These are phyloP conservation scores for Hassar affinis DNA, from an alignment of 2,113 vertebrate genomes.

Conservation along the genomic window DNA sequence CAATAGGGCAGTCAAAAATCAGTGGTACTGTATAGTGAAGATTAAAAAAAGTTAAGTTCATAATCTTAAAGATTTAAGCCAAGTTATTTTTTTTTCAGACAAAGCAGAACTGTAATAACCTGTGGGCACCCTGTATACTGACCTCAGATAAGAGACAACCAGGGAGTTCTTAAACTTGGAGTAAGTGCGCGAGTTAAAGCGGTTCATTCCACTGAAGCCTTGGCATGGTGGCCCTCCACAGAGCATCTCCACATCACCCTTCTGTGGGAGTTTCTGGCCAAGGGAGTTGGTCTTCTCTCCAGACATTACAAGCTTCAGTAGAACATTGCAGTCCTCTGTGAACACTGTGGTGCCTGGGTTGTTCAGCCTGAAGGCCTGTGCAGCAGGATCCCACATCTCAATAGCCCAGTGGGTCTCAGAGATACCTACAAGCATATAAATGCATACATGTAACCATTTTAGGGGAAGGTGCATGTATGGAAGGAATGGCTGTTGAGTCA, in stretches of 20 bases:
- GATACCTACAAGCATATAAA: constrained; percentile 54
- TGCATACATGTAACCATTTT: too few relatives aligned
- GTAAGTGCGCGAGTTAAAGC: constrained; percentile 96
- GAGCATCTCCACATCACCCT: constrained; percentile 94
- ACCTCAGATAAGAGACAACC: constrained; percentile 97
- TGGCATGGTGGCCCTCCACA: constrained; percentile 94
- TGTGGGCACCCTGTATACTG: background rate
- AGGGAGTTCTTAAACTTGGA: constrained; percentile 98
- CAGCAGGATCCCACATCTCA: constrained; percentile 98
- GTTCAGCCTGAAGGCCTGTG: constrained; percentile 93
- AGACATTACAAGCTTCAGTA: constrained; percentile 93
- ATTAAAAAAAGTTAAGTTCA: too few relatives aligned
- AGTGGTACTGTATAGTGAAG: too few relatives aligned
- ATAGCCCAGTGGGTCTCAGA: constrained; percentile 90
- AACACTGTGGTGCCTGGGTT: constrained; percentile 91
- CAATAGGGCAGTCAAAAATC: background rate
- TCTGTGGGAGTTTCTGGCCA: constrained; percentile 91
- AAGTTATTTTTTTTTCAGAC: background rate
- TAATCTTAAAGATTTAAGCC: background rate
- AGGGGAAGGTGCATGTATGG: too few relatives aligned
- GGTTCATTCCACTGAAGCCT: constrained; percentile 98
- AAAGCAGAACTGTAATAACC: background rate
- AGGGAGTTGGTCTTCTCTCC: constrained; percentile 86
- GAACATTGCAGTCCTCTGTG: constrained; percentile 92
- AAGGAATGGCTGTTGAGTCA: background rate